A percentile compares a stretch with the other conserved stretches of the same genome.
phyloP scores from a whole-genome alignment of 1,140 invertebrate species.

The Trichoplusia ni region DNA sequence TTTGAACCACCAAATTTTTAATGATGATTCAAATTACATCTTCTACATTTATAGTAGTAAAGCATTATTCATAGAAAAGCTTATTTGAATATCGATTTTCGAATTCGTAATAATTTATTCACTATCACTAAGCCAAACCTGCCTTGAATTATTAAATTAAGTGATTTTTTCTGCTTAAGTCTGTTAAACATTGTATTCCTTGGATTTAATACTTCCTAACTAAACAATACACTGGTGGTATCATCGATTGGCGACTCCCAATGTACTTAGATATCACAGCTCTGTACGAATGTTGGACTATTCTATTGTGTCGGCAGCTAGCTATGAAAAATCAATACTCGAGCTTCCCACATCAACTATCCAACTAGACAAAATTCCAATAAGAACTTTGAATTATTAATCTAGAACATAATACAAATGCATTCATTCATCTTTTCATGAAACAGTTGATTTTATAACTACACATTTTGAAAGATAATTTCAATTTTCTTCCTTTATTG shows the following conservation, averaged over 20 bases:
- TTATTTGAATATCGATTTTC: too few relatives aligned
- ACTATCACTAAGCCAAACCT: too few relatives aligned
- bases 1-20: too few relatives aligned
- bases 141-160: too few relatives aligned
- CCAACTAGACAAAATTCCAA: constrained; percentile 9
- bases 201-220: not conserved
- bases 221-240: not conserved
- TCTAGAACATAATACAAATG: not conserved
- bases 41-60: too few relatives aligned
- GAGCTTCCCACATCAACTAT: constrained; percentile 49
- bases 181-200: not conserved
- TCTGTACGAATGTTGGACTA: constrained; percentile 15
- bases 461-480: constrained; percentile 3
- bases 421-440: constrained; percentile 2
- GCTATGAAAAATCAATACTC: constrained; percentile 76
- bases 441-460: constrained; percentile 1
- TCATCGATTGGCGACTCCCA: constrained; percentile 1
- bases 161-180: too few relatives aligned
- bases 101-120: too few relatives aligned
- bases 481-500: constrained; percentile 10
- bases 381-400: not conserved
- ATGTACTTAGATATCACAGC: not conserved
- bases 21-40: too few relatives aligned
- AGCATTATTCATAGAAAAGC: too few relatives aligned
- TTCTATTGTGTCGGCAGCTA: constrained; percentile 60